Evolutionary conservation across 2,797 vertebrate genomes (phyloP).

Genomic region (Coilia nasus): DNA sequence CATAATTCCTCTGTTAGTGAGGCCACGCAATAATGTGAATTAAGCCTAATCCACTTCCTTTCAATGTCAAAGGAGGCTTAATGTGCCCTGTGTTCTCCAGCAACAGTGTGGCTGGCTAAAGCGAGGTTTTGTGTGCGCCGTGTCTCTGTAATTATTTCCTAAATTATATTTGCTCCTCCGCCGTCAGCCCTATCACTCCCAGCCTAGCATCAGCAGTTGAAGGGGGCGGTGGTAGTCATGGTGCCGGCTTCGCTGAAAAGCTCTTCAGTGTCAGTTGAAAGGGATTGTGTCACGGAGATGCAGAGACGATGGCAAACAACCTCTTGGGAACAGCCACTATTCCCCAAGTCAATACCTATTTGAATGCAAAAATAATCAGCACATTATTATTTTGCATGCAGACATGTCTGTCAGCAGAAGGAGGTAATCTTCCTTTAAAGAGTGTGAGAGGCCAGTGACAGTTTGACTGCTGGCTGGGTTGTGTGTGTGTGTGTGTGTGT

Average conservation of each 20-base stretch:
- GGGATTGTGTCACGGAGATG: background rate
- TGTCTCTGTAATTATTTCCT: background rate
- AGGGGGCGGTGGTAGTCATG: too few relatives aligned
- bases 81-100: slow-evolving; percentile 10
- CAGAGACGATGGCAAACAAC: too few relatives aligned
- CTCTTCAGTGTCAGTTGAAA: slow-evolving; percentile 18
- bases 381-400: background rate
- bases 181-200: background rate
- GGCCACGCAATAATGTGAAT: background rate
- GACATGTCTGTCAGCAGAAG: background rate
- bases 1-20: background rate
- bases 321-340: slow-evolving; percentile 4
- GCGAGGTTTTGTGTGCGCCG: background rate
- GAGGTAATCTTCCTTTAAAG: background rate
- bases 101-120: background rate
- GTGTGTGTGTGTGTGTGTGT: too few relatives aligned
- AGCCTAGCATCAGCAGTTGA: background rate
- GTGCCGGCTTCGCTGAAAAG: background rate
- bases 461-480: too few relatives aligned
- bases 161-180: slow-evolving; percentile 5
- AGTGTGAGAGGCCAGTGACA: background rate
- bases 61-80: slow-evolving; percentile 15
- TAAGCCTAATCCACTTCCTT: background rate
- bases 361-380: background rate
- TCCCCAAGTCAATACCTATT: background rate